Percentiles rank a stretch among this genome's conserved stretches.
phyloP scores from a whole-genome alignment of 2,113 vertebrate species.

The Muntiacus muntjak region DNA sequence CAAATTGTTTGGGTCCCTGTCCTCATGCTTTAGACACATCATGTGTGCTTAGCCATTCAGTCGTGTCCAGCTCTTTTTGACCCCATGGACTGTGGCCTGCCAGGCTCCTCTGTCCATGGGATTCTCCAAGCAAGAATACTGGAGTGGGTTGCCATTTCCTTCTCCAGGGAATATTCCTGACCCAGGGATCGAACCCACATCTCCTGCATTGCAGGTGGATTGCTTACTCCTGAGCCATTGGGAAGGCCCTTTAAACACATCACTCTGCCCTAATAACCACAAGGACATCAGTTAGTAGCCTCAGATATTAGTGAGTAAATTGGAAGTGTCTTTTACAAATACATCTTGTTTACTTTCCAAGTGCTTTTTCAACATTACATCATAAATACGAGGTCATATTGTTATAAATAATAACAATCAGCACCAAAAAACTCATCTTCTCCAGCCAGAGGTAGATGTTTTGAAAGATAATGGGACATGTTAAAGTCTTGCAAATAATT shows the following conservation, averaged over 20 bases:
- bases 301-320: background rate
- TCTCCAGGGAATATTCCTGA: background rate
- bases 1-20: background rate
- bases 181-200: background rate
- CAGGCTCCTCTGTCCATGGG: background rate
- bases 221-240: background rate
- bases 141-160: background rate
- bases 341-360: background rate
- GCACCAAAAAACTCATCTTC: background rate
- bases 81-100: background rate
- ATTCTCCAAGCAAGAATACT: fast-evolving
- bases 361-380: background rate
- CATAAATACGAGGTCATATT: background rate
- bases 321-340: background rate
- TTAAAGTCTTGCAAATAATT: conserved; percentile 30
- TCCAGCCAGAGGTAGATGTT: conserved; percentile 9
- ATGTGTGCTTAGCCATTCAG: background rate
- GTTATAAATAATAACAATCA: background rate
- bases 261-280: background rate
- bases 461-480: background rate
- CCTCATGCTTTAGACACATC: background rate
- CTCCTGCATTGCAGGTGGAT: background rate
- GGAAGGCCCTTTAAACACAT: background rate
- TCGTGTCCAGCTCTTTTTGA: background rate
- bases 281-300: background rate